phyloP scores from a whole-genome alignment of 2,888 invertebrate species.

The Actias luna region DNA sequence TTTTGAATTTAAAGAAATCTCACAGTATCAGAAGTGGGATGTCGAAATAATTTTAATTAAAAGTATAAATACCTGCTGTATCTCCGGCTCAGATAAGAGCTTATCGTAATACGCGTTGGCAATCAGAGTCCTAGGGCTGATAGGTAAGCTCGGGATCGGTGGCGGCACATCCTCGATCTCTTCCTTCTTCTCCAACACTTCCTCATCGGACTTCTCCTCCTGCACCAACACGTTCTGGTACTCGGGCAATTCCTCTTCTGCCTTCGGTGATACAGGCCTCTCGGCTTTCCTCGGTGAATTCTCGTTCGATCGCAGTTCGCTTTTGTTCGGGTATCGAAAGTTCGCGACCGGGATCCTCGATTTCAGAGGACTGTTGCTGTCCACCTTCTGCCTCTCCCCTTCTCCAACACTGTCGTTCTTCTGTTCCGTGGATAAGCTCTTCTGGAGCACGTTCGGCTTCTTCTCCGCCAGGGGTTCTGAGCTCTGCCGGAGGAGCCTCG shows the following conservation, averaged over 20 bases:
- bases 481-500: slow-evolving; percentile 61
- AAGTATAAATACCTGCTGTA: slow-evolving; percentile 83
- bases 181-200: slow-evolving; percentile 32
- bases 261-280: slow-evolving; percentile 22
- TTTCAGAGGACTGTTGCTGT: slow-evolving; percentile 57
- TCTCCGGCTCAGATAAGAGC: slow-evolving; percentile 87
- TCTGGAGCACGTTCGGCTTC: slow-evolving; percentile 53
- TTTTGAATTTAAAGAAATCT: too few species aligned
- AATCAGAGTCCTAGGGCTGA: slow-evolving; percentile 68
- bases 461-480: slow-evolving; percentile 69
- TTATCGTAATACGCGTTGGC: slow-evolving; percentile 92
- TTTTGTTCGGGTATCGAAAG: slow-evolving; percentile 73
- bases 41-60: not conserved
- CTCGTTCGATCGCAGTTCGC: slow-evolving; percentile 59
- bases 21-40: not conserved
- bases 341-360: slow-evolving; percentile 74
- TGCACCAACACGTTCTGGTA: slow-evolving; percentile 61
- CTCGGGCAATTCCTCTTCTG: slow-evolving; percentile 49
- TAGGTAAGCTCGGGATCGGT: slow-evolving; percentile 75
- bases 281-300: slow-evolving; percentile 59
- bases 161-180: slow-evolving; percentile 64
- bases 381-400: slow-evolving; percentile 37
- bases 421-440: slow-evolving; percentile 70
- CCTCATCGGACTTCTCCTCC: slow-evolving; percentile 44
- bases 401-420: slow-evolving; percentile 41